Conservation (phyloP, 2,888 invertebrate species). For the Protodeltote pygarga region DNA sequence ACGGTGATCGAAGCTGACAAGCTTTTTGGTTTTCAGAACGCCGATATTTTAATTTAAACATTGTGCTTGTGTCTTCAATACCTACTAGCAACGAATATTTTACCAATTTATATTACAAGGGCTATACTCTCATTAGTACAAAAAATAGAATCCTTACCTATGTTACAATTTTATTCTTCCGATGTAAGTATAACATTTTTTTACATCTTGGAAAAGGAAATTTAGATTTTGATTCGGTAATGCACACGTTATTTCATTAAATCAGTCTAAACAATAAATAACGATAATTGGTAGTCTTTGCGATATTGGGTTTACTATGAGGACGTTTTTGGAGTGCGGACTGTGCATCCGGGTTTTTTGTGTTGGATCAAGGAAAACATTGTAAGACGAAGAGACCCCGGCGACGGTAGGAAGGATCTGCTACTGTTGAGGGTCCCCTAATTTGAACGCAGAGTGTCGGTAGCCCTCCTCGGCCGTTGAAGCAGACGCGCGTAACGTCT, state of each 20-base stretch:
- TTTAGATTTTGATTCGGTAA: constrained; percentile 8
- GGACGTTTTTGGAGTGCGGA: constrained; percentile 21
- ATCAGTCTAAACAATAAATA: not conserved
- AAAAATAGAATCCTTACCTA: constrained; percentile 9
- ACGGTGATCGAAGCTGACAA: too few relatives aligned
- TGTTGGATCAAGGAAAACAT: constrained; percentile 5
- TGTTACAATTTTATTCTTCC: constrained; percentile 6
- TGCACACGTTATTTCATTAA: not conserved
- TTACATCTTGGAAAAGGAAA: constrained; percentile 10
- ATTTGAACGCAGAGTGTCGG: constrained; percentile 65
- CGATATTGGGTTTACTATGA: not conserved
- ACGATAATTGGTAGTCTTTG: not conserved
- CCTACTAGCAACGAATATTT: not conserved
- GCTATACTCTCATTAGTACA: constrained; percentile 4
- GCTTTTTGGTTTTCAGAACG: not conserved
- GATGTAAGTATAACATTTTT: constrained; percentile 18
- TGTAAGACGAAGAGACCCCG: constrained; percentile 6
- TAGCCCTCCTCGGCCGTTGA: constrained; percentile 68
- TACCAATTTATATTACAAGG: not conserved
- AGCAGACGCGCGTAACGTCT: constrained; percentile 62
- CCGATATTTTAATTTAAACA: not conserved
- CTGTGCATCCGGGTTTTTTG: constrained; percentile 8
- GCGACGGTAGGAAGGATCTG: not conserved
- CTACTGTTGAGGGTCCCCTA: constrained; percentile 48
- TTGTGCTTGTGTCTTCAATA: not conserved